Conservation (phyloP, 2,888 invertebrate genomes). For the Idaea dimidiata region DNA sequence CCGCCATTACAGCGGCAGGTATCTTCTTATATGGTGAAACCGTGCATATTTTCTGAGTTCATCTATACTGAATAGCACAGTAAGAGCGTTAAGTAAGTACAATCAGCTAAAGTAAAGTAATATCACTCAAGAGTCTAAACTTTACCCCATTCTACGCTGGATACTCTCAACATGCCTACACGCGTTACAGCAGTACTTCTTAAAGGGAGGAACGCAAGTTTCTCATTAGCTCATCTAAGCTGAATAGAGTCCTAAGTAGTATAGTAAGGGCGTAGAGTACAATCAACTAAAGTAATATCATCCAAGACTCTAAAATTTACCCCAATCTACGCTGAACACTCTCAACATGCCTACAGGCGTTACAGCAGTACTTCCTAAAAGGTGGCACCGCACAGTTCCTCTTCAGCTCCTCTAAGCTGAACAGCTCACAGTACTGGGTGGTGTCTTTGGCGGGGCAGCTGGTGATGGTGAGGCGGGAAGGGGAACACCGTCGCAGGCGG, state of each 20-base stretch:
- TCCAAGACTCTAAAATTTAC: background rate
- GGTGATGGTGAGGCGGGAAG: constrained; percentile 32
- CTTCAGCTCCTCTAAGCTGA: constrained; percentile 56
- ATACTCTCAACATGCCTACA: constrained; percentile 53
- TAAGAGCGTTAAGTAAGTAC: constrained; percentile 19
- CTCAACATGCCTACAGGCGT: constrained; percentile 63
- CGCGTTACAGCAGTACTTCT: constrained; percentile 81
- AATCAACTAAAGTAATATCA: background rate
- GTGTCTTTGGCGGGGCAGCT: constrained; percentile 57
- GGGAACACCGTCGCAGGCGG: constrained; percentile 58
- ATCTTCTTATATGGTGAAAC: constrained; percentile 79
- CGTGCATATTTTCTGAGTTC: constrained; percentile 77
- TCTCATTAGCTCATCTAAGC: constrained; percentile 56
- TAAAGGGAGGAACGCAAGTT: constrained; percentile 81
- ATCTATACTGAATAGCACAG: constrained; percentile 52
- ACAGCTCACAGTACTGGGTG: constrained; percentile 73
- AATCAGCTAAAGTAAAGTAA: constrained; percentile 17
- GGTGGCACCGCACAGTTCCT: constrained; percentile 80
- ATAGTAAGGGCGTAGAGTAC: constrained; percentile 34
- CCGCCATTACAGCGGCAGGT: constrained; percentile 83
- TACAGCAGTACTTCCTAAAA: constrained; percentile 82
- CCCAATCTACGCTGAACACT: constrained; percentile 8
- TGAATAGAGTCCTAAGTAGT: constrained; percentile 72
- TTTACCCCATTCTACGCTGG: no score
- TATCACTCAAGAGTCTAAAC: no score